Conservation (phyloP, 2,888 invertebrate species). For the Leptinotarsa haldemani region DNA sequence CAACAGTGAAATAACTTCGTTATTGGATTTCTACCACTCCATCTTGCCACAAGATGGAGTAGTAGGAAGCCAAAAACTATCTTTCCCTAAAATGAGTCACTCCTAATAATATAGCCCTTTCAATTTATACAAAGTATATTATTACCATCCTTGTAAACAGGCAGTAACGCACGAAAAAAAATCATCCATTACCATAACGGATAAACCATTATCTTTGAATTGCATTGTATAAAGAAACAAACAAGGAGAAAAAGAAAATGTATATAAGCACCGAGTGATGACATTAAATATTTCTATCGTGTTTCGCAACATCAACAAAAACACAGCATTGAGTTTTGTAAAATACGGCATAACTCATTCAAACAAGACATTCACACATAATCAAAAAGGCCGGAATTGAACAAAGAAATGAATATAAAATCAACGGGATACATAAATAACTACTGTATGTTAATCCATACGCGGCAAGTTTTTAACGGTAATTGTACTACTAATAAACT, state of each 20-base stretch:
- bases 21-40: no score
- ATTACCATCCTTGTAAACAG: no score
- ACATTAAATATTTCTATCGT: not conserved
- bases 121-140: no score
- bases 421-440: constrained; percentile 47
- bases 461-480: constrained; percentile 60
- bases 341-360: constrained; percentile 46
- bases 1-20: no score
- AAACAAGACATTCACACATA: constrained; percentile 46
- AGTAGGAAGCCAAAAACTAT: no score
- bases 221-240: not conserved
- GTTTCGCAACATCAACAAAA: not conserved
- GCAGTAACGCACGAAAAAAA: no score
- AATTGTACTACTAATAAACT: constrained; percentile 59
- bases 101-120: no score
- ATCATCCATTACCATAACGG: no score
- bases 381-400: constrained; percentile 40
- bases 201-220: no score
- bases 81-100: no score
- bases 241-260: not conserved
- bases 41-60: no score
- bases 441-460: constrained; percentile 36
- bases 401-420: constrained; percentile 38
- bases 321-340: constrained; percentile 39
- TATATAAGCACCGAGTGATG: not conserved